These are phyloP conservation scores for Silurus aristotelis DNA, from an alignment of 2,797 vertebrate species.

Conservation along the genomic window DNA sequence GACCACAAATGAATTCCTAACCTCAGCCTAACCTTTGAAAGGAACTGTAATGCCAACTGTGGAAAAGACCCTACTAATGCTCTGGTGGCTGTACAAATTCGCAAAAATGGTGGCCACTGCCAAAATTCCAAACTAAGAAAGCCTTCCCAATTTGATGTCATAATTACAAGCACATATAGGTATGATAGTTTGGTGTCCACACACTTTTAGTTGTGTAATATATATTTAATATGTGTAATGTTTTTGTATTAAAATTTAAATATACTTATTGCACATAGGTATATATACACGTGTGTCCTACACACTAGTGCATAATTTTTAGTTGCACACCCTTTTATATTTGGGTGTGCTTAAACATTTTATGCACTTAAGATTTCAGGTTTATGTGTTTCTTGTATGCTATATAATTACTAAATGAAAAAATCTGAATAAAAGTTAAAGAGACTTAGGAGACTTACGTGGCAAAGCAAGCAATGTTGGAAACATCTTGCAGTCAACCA, in stretches of 20 bases:
- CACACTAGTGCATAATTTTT: neutral
- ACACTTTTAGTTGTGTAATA: neutral
- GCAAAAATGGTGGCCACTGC: neutral
- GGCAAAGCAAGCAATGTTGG: conserved; percentile 73
- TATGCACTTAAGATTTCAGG: neutral
- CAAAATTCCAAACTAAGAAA: neutral
- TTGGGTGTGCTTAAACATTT: neutral
- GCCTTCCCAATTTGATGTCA: neutral
- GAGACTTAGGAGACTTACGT: conserved; percentile 62
- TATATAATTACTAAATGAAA: neutral
- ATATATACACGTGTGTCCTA: neutral
- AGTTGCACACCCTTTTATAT: too few species aligned
- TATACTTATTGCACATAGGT: neutral
- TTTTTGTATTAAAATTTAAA: neutral
- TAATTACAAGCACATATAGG: neutral
- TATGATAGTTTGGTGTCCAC: neutral
- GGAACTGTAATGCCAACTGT: neutral
- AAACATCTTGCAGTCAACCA: conserved; percentile 76
- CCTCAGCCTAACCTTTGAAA: neutral
- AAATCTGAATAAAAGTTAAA: neutral
- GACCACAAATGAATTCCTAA: neutral
- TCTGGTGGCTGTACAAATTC: neutral
- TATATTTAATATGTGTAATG: neutral
- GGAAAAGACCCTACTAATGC: neutral
- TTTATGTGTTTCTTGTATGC: neutral